These are phyloP conservation scores for Psittacula derbiana DNA, from an alignment of 2,797 vertebrate species.

Conservation along the genomic window DNA sequence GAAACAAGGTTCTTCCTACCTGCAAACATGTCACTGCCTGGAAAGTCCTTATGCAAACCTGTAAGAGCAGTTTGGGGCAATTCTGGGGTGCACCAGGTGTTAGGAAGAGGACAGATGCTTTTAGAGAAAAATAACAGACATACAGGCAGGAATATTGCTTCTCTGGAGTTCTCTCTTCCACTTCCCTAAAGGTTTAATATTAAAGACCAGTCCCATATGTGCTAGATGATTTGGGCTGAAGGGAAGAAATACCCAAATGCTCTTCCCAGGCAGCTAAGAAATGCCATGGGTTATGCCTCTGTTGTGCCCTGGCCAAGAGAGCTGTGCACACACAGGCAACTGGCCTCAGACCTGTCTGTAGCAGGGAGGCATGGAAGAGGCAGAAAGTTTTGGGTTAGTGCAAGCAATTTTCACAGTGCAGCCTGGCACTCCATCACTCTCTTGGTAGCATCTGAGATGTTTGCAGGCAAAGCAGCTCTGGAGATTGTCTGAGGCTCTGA, in stretches of 20 bases:
- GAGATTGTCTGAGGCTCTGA: conserved; percentile 44
- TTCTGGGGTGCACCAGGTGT: not conserved
- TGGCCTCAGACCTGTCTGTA: not conserved
- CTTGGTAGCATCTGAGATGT: not conserved
- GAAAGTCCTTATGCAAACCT: not conserved
- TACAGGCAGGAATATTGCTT: not conserved
- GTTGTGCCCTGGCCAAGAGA: not conserved
- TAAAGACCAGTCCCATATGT: not conserved
- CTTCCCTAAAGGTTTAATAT: not conserved
- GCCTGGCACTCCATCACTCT: accelerated
- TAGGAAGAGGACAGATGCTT: not conserved
- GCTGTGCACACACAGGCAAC: not conserved
- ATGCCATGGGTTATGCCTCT: not conserved
- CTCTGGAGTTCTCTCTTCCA: not conserved
- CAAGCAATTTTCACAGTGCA: not conserved
- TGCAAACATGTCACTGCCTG: not conserved
- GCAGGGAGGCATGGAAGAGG: not conserved
- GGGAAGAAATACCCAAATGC: not conserved
- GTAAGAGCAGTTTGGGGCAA: not conserved
- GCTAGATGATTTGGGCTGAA: not conserved
- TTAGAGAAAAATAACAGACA: not conserved
- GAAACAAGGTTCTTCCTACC: not conserved
- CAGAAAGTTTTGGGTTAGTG: not conserved
- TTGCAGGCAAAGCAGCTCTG: conserved; percentile 20
- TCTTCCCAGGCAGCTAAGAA: not conserved